These are phyloP conservation scores for Danio tinwini DNA, from an alignment of 2,797 vertebrate genomes.

Conservation along the genomic window DNA sequence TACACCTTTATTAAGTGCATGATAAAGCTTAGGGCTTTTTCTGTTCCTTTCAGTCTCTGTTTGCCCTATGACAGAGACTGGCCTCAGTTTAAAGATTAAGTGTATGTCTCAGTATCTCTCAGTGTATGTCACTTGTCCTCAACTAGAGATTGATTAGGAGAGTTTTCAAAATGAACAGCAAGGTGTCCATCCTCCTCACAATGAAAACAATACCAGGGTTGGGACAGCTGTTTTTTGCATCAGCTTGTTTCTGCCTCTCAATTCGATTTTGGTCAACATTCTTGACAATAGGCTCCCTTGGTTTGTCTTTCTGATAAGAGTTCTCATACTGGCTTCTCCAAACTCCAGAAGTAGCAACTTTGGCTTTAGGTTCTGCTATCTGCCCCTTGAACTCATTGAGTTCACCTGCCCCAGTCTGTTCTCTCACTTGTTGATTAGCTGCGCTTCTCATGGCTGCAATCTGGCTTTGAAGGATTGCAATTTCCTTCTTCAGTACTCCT, in stretches of 20 bases:
- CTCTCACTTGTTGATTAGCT: no score
- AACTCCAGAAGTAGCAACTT: background rate
- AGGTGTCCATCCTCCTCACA: background rate
- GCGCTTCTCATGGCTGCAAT: no score
- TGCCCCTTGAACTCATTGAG: background rate
- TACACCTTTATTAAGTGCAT: no score
- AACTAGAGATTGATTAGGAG: background rate
- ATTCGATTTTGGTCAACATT: background rate
- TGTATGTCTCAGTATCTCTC: background rate
- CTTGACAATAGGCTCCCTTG: accelerated
- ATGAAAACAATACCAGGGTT: background rate
- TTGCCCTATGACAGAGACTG: no score
- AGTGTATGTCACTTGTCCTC: background rate
- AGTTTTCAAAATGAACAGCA: background rate
- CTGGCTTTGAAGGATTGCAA: no score
- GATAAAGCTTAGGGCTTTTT: no score
- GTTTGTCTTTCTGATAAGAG: background rate
- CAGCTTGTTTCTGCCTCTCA: no score
- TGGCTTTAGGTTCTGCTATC: background rate
- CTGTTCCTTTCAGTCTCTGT: no score
- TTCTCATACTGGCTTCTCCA: background rate
- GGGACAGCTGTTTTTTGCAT: background rate
- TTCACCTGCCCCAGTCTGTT: no score
- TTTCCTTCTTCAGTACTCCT: no score
- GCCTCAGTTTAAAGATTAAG: no score